phyloP scores from a whole-genome alignment of 2,888 invertebrate species.

The Nomada fucata region DNA sequence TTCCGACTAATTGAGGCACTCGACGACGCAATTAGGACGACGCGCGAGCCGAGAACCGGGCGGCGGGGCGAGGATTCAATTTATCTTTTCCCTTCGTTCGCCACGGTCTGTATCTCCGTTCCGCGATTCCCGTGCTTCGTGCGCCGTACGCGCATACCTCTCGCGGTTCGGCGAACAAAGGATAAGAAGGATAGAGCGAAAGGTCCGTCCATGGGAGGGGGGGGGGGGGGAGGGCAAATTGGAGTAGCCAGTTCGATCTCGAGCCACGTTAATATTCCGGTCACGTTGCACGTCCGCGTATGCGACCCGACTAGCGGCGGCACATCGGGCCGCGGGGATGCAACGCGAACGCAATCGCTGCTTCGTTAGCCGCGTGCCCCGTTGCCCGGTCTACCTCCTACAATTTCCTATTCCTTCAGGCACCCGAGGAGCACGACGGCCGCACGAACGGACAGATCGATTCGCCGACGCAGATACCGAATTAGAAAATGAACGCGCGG shows the following conservation, averaged over 20 bases:
- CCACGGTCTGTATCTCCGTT: not conserved
- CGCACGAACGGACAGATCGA: conserved; percentile 15
- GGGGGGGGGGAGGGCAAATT: conserved; percentile 40
- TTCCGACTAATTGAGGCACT: conserved; percentile 64
- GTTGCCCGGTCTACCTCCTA: conserved; percentile 35
- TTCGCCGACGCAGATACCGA: not conserved
- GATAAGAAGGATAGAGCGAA: not conserved
- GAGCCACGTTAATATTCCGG: conserved; percentile 54
- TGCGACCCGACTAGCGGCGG: conserved; percentile 2
- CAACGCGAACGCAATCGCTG: conserved; percentile 46
- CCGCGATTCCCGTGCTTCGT: not conserved
- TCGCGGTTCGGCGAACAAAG: conserved; percentile 11
- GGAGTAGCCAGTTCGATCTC: conserved; percentile 43
- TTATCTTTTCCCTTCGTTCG: not conserved
- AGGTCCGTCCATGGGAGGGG: conserved; percentile 27
- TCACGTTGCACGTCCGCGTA: conserved; percentile 46
- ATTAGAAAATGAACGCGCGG: not conserved
- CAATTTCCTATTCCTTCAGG: conserved; percentile 47
- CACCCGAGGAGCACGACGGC: not conserved
- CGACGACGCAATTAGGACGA: conserved; percentile 63
- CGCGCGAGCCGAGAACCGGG: conserved; percentile 21
- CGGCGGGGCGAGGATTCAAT: conserved; percentile 28
- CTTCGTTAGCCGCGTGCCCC: conserved; percentile 45
- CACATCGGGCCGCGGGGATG: conserved; percentile 40
- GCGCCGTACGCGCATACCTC: no score